A percentile compares a stretch with the other conserved stretches of the same genome.
phyloP scores from a whole-genome alignment of 1,140 invertebrate species.

The Venturia canescens region DNA sequence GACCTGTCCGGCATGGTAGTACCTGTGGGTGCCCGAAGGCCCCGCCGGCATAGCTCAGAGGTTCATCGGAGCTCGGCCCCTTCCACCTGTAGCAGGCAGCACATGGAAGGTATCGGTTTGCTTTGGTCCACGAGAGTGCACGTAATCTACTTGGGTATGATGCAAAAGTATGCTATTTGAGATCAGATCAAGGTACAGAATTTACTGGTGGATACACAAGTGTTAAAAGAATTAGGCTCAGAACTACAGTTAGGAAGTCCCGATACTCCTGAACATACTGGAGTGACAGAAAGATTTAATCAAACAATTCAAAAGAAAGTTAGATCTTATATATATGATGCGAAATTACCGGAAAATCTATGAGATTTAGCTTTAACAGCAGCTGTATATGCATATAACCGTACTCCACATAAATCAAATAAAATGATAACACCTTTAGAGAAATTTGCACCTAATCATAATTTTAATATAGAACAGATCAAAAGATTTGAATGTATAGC shows the following conservation, averaged over 20 bases:
- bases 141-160: background rate
- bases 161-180: background rate
- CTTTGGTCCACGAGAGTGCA: too few species aligned
- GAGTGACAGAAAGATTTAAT: constrained; percentile 20
- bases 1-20: too few species aligned
- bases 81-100: too few species aligned
- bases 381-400: constrained; percentile 30
- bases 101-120: too few species aligned
- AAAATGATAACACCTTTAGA: too few species aligned
- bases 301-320: too few species aligned
- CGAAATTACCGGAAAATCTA: constrained; percentile 14
- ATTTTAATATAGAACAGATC: constrained; percentile 34
- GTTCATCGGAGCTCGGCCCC: too few species aligned
- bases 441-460: constrained; percentile 41
- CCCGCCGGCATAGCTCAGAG: too few species aligned
- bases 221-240: constrained; percentile 13
- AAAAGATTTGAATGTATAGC: constrained; percentile 38
- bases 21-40: too few species aligned
- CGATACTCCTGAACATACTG: constrained; percentile 21
- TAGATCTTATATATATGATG: constrained; percentile 16
- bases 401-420: constrained; percentile 18
- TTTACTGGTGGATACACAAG: constrained; percentile 3
- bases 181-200: constrained; percentile 4
- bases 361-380: constrained; percentile 15
- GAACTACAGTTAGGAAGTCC: background rate